A percentile compares a stretch with the other conserved stretches of the same genome.
Evolutionary conservation across 2,888 invertebrate genomes (phyloP).

Genomic region (Oscheius sp.): DNA sequence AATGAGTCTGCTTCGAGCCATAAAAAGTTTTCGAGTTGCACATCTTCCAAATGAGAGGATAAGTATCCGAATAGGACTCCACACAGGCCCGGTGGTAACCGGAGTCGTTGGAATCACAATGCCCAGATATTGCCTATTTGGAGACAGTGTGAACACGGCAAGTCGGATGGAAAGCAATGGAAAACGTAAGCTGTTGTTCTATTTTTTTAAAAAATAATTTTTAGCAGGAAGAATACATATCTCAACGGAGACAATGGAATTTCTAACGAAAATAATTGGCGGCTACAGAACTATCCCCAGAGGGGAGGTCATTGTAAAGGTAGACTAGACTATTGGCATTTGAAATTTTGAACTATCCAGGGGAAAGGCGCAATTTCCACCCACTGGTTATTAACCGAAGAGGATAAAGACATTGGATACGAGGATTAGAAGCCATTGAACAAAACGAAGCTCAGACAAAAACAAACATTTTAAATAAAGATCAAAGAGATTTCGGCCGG

Average conservation of each 20-base stretch:
- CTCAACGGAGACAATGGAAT: constrained; percentile 63
- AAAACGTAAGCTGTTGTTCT: constrained; percentile 62
- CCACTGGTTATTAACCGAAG: constrained; percentile 49
- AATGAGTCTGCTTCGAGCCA: constrained; percentile 56
- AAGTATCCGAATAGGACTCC: constrained; percentile 65
- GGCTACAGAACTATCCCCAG: constrained; percentile 67
- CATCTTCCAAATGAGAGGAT: constrained; percentile 67
- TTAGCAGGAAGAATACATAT: constrained; percentile 69
- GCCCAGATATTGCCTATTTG: constrained; percentile 70
- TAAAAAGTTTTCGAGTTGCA: constrained; percentile 60
- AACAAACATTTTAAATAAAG: too few species aligned
- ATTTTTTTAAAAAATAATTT: too few species aligned
- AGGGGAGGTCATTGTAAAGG: constrained; percentile 70
- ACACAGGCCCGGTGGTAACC: constrained; percentile 60
- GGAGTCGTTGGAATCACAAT: constrained; percentile 66
- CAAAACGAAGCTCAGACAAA: too few species aligned
- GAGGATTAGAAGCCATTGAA: constrained; percentile 13
- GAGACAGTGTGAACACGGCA: constrained; percentile 70
- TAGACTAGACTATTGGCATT: background rate
- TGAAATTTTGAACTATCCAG: constrained; percentile 30
- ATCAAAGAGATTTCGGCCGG: too few species aligned
- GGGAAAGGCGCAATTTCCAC: constrained; percentile 60
- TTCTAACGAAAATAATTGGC: constrained; percentile 65
- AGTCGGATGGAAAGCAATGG: constrained; percentile 69
- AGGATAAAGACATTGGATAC: constrained; percentile 15